These are phyloP conservation scores for Pycnonotus jocosus DNA, from an alignment of 2,113 vertebrate species.

Conservation along the genomic window DNA sequence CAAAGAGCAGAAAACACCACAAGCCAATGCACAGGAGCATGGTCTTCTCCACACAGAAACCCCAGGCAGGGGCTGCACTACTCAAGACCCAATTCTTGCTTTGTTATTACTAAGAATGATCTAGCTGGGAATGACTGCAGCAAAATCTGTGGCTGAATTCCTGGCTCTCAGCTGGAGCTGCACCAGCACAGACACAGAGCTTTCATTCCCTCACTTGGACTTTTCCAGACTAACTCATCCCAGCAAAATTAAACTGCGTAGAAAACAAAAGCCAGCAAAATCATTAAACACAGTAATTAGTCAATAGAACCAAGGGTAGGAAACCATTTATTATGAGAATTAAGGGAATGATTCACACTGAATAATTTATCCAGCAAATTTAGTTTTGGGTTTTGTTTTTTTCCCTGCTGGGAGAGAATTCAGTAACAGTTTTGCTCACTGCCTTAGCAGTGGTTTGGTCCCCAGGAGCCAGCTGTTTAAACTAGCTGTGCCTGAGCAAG, in stretches of 20 bases:
- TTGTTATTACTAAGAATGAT: neutral
- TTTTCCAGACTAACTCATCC: neutral
- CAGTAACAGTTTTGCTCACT: neutral
- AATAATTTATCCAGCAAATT: conserved; percentile 51
- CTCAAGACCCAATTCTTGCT: neutral
- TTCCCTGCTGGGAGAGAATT: neutral
- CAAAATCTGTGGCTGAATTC: neutral
- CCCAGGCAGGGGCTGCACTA: neutral
- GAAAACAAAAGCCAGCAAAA: conserved; percentile 48
- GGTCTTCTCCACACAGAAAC: neutral
- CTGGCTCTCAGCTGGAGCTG: neutral
- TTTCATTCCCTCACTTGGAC: neutral
- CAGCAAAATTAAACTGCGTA: conserved; percentile 2
- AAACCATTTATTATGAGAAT: conserved; percentile 51
- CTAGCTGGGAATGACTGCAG: neutral
- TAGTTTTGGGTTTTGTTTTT: neutral
- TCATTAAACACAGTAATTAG: conserved; percentile 43
- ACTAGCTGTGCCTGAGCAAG: neutral
- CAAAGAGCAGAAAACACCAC: neutral
- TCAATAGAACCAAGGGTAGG: conserved; percentile 14
- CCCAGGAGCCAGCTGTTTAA: neutral
- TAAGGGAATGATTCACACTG: conserved; percentile 44
- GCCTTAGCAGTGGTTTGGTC: neutral
- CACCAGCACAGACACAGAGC: neutral
- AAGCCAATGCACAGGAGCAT: neutral